Conservation (phyloP, 2,113 vertebrate species). For the Entosphenus tridentatus region DNA sequence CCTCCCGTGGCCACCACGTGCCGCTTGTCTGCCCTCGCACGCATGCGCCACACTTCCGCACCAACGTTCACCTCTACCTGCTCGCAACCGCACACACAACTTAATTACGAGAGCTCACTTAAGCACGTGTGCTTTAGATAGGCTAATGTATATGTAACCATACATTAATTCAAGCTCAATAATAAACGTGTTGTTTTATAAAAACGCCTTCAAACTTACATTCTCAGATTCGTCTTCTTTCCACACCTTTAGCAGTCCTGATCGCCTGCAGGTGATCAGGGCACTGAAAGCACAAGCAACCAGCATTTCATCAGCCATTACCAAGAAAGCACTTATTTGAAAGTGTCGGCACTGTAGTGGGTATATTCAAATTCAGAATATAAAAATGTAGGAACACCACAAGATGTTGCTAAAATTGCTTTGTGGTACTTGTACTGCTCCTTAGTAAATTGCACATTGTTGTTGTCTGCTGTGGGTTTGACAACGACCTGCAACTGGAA, state of each 20-base stretch:
- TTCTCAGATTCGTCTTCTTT: constrained; percentile 18
- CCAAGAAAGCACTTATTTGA: background rate
- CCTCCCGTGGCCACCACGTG: constrained; percentile 41
- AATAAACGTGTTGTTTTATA: too few species aligned
- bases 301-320: background rate
- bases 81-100: background rate
- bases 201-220: constrained; percentile 14
- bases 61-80: constrained; percentile 24
- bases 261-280: constrained; percentile 39
- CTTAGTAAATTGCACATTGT: too few species aligned
- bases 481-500: too few species aligned
- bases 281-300: constrained; percentile 12
- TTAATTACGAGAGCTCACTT: background rate
- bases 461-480: too few species aligned
- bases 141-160: too few species aligned
- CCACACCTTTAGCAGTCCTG: constrained; percentile 43
- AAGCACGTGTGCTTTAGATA: background rate
- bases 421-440: too few species aligned
- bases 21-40: constrained; percentile 20
- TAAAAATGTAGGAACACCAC: too few species aligned
- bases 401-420: too few species aligned
- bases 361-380: background rate
- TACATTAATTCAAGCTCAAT: too few species aligned
- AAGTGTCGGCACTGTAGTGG: background rate
- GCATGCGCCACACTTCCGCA: constrained; percentile 33